Evolutionary conservation across 1,140 invertebrate species (phyloP), one percentile per base, ranked within the genome.

Genomic region (Philotrypesis tridentata): DNA sequence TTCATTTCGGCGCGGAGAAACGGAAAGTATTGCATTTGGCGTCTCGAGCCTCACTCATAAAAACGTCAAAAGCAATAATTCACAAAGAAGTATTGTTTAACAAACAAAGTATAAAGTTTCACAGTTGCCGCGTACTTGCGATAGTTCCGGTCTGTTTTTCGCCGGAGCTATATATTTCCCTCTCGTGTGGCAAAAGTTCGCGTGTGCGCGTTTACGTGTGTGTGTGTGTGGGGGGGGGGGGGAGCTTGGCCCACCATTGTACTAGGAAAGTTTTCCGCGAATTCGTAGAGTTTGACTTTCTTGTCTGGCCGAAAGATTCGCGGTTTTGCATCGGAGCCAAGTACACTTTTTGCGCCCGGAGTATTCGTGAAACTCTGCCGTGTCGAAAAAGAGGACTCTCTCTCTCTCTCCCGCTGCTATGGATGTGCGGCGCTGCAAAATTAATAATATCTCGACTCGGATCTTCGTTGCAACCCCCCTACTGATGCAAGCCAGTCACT

Each of bases 301-400:
- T 63, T 80, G 70, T 73, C 55, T 29, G 17, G 8, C 12, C 23
- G 29, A 71, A 79, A 72, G 68, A 79, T 79, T 72, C 70, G 68
- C n/a, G 68, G 33, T 65, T 80, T 80, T 80, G 68, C 61, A 71
- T 79, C 31, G 78, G 21, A 72, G 70, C 70, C 68, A 80, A 80
- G 2, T 29, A 25, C 23, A 61, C 33, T 43, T 79, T 37, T 71
- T 78, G 14, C 48, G 33, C 12, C 12, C 3, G 33, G 9, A 37
- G 9, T 37, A 37, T 37, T 5, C 33, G 33, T 37, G 33, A 37
- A 37, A 37, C 33, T 37, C 33, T 65, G 61, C 23, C 9, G 61
- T n/a, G n/a, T 23, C 55, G n/a, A 21, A 60, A 60, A 60, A 60
- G 9, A 55, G 29, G 27, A 74, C 11, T 43, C 40, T 12, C 7